These are phyloP conservation scores for Hirtodrosophila histrioides DNA, from an alignment of 2,888 invertebrate species.

Conservation along the genomic window DNA sequence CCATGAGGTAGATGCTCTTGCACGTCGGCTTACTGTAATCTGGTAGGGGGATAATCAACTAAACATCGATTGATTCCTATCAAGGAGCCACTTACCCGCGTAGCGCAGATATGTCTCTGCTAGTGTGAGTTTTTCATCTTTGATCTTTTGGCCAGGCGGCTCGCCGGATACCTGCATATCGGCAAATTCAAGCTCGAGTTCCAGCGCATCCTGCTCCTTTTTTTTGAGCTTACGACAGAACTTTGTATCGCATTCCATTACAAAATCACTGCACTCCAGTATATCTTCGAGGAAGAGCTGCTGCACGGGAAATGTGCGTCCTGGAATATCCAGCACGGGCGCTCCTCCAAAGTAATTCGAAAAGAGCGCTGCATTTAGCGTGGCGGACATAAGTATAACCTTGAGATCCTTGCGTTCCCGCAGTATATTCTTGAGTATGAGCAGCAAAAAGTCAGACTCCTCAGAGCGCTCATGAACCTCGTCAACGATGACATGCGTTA, in stretches of 20 bases:
- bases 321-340: conserved; percentile 92
- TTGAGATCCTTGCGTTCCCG: conserved; percentile 90
- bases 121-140: conserved; percentile 90
- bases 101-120: conserved; percentile 89
- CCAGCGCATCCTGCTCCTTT: conserved; percentile 86
- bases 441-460: conserved; percentile 94
- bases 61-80: not conserved
- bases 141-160: conserved; percentile 87
- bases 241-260: conserved; percentile 87
- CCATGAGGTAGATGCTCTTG: conserved; percentile 91
- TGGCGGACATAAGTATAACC: conserved; percentile 96
- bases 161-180: conserved; percentile 86
- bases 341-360: conserved; percentile 91
- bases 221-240: conserved; percentile 87
- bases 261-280: conserved; percentile 87
- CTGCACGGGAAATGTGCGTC: conserved; percentile 93
- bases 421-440: conserved; percentile 91
- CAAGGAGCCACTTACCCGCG: conserved; percentile 83
- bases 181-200: conserved; percentile 88
- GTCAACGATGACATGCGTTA: conserved; percentile 94
- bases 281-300: conserved; percentile 93
- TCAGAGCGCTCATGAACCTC: conserved; percentile 97
- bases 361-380: conserved; percentile 93
- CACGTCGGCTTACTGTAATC: conserved; percentile 87
- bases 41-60: conserved; percentile 24